Base-by-base conservation (phyloP, 2,113 vertebrate species). In the Pelodiscus sinensis region DNA sequence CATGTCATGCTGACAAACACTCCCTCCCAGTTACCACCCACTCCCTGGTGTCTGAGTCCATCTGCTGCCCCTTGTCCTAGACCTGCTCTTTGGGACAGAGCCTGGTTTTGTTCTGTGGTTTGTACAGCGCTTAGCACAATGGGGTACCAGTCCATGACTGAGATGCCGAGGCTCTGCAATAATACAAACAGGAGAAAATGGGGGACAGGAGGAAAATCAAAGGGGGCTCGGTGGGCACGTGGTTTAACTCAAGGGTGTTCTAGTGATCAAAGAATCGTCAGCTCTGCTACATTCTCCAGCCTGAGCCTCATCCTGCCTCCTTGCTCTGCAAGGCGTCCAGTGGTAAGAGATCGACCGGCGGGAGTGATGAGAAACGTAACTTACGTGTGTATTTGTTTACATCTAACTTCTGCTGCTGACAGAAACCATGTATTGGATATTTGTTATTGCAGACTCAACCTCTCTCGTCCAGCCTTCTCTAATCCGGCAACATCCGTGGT, bases 281-380 rank as follows among this genome's bases (percentile, higher is more conserved):
- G n/a, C 73, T 87, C 88, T 85, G 82, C 80, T 68, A 86, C 84
- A 79, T 2, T 2, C 89, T 44, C 77, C 87, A 92, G 88, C 88
- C 65, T 9, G 0, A 90, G 79, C 11, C 79, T 0, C 0, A 62
- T 51, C 51, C 92, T 92, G 93, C 91, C 96, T 93, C 94, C 94
- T 94, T 88, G 44, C 91, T 94, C 96, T 78, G 92, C 91, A 96
- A 95, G 95, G 92, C 96, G 21, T 91, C 93, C 88, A 52, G 93
- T 85, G 92, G 85, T 82, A 95, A 96, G 56, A 92, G 96, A 95
- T 93, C 84, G 38, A 44, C 38, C 38, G 38, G 38, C 38, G 38
- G 38, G 38, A 44, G 38, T 44, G 38, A 44, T 44, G 38, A 44
- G 91, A 95, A 94, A 95, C 84, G 87, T 13, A 87, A 68, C 58